Conservation (phyloP, 2,888 invertebrate species). For the Priocnemis perturbator region DNA sequence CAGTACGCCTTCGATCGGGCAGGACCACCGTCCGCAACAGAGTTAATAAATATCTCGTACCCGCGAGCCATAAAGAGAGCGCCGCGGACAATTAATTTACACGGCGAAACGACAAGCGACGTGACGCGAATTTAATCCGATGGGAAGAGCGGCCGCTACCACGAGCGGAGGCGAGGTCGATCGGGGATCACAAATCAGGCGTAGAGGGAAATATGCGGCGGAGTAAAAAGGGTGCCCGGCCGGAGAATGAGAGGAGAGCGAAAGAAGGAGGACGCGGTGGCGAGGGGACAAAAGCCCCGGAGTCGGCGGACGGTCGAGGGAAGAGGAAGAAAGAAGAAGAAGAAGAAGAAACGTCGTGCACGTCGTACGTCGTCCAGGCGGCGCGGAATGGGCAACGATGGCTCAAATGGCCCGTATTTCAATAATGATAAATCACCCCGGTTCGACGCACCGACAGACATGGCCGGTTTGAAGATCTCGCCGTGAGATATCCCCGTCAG, state of each 20-base stretch:
- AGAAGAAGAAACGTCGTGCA: slow-evolving; percentile 21
- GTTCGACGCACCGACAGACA: slow-evolving; percentile 63
- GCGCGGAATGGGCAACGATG: slow-evolving; percentile 51
- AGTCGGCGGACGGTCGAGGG: not conserved
- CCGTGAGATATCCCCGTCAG: slow-evolving; percentile 63
- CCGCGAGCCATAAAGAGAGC: not conserved
- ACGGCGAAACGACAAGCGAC: not conserved
- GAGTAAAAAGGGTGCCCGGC: no score
- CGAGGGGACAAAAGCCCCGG: not conserved
- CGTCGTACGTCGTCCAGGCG: slow-evolving; percentile 34
- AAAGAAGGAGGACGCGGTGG: not conserved
- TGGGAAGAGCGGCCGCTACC: not conserved
- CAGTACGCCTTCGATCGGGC: no score
- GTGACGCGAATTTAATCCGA: not conserved
- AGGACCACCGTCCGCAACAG: not conserved
- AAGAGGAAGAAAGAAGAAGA: slow-evolving; percentile 29
- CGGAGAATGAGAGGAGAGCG: no score
- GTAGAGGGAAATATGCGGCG: no score
- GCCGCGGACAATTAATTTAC: no score
- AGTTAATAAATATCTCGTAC: no score
- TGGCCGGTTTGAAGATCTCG: slow-evolving; percentile 59
- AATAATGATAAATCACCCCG: slow-evolving; percentile 69
- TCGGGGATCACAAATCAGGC: no score
- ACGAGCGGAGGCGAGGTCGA: not conserved
- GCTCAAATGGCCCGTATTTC: slow-evolving; percentile 64